phyloP scores from a whole-genome alignment of 2,888 invertebrate species.

The Orthosia gracilis region DNA sequence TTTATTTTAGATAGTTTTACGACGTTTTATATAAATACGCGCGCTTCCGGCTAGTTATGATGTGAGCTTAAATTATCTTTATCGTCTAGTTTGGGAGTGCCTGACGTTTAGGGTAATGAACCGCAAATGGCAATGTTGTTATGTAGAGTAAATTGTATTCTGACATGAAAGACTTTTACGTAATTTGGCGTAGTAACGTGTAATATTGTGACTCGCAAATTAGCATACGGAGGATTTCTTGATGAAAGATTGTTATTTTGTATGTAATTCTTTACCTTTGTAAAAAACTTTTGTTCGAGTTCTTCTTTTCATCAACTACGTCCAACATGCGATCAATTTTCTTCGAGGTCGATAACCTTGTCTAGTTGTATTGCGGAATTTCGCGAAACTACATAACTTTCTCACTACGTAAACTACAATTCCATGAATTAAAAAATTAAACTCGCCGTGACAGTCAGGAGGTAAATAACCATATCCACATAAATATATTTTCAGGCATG shows the following conservation, averaged over 20 bases:
- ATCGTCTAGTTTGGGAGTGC: constrained; percentile 51
- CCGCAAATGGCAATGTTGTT: constrained; percentile 33
- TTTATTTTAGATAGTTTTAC: constrained; percentile 68
- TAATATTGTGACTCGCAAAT: constrained; percentile 6
- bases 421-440: constrained; percentile 59
- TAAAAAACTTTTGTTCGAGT: not conserved
- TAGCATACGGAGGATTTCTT: not conserved
- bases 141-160: constrained; percentile 17
- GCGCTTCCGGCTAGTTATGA: constrained; percentile 55
- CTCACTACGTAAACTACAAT: not conserved
- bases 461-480: constrained; percentile 84
- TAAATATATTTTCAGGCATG: constrained; percentile 88
- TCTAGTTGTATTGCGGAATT: constrained; percentile 16
- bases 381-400: constrained; percentile 1
- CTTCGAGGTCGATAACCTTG: constrained; percentile 33
- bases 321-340: constrained; percentile 41
- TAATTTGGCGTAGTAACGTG: constrained; percentile 21
- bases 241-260: constrained; percentile 1
- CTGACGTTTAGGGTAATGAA: constrained; percentile 41
- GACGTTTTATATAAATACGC: constrained; percentile 64
- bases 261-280: not conserved
- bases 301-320: constrained; percentile 14
- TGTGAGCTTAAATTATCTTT: constrained; percentile 64
- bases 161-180: constrained; percentile 46
- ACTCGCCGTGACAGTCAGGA: constrained; percentile 64